These are phyloP conservation scores for Tiliacea citrago DNA, from an alignment of 2,888 invertebrate species.

Conservation along the genomic window DNA sequence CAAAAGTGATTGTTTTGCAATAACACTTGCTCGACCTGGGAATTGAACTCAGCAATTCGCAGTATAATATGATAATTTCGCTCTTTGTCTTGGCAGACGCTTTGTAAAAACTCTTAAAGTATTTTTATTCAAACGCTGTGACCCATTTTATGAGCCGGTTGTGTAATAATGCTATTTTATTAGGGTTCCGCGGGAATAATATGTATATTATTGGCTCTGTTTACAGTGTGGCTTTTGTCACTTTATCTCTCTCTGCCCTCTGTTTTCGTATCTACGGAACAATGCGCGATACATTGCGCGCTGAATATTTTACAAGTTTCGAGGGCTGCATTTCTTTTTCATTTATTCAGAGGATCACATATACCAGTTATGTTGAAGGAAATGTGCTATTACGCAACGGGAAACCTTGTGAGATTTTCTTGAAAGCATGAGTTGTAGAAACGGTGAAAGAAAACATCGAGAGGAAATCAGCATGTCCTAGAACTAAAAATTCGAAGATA, in stretches of 20 bases:
- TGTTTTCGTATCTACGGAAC: conserved; percentile 8
- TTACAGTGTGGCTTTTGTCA: conserved; percentile 9
- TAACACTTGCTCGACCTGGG: background rate
- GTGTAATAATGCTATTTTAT: conserved; percentile 59
- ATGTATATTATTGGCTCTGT: conserved; percentile 33
- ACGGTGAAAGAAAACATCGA: too few species aligned
- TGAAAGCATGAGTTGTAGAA: background rate
- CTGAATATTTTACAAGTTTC: conserved; percentile 47
- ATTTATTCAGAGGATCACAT: conserved; percentile 33
- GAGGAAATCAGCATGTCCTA: too few species aligned
- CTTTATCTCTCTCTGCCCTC: conserved; percentile 28
- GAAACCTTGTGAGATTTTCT: background rate
- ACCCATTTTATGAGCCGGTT: conserved; percentile 54
- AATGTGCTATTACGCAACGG: background rate
- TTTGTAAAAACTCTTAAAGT: conserved; percentile 51
- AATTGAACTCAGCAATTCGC: background rate
- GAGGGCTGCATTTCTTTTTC: background rate
- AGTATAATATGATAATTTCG: conserved; percentile 27
- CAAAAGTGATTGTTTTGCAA: background rate
- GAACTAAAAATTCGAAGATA: too few species aligned
- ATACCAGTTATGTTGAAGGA: background rate
- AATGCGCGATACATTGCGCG: conserved; percentile 6
- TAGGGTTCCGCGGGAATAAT: conserved; percentile 46
- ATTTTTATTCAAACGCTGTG: conserved; percentile 51
- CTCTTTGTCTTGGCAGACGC: conserved; percentile 22